phyloP scores from a whole-genome alignment of 2,113 vertebrate genomes.

The Eidolon helvum region DNA sequence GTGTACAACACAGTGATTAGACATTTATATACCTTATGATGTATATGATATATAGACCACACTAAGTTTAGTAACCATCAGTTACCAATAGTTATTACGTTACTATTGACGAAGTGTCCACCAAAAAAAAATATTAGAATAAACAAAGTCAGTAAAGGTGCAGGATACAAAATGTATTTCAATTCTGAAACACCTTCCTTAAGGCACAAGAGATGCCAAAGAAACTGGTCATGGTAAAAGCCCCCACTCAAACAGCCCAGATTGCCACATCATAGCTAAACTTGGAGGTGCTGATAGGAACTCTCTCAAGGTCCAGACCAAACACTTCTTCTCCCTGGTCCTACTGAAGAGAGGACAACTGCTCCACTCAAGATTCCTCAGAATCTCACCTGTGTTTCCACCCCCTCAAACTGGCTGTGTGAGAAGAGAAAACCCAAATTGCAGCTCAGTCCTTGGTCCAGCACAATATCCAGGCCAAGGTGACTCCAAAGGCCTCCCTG shows the following conservation, averaged over 20 bases:
- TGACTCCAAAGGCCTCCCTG: conserved; percentile 2
- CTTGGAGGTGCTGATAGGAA: neutral
- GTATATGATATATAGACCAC: neutral
- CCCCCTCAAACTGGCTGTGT: neutral
- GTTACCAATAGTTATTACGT: neutral
- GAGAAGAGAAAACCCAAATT: conserved; percentile 51
- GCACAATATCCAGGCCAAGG: neutral
- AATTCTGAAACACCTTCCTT: conserved; percentile 1
- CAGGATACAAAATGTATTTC: neutral
- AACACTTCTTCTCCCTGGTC: neutral
- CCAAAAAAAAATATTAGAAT: neutral
- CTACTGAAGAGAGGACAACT: neutral
- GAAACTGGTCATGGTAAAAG: neutral
- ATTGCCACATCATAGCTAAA: neutral
- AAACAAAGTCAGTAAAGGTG: neutral
- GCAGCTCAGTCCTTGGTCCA: neutral
- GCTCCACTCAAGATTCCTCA: neutral
- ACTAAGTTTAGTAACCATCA: neutral
- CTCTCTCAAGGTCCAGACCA: neutral
- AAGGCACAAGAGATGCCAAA: neutral
- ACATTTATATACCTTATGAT: neutral
- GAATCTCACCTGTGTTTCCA: neutral
- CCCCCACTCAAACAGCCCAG: neutral
- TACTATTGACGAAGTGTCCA: neutral
- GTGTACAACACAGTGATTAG: neutral